Evolutionary conservation across 2,113 vertebrate genomes (phyloP).

Genomic region (Trichechus manatus): DNA sequence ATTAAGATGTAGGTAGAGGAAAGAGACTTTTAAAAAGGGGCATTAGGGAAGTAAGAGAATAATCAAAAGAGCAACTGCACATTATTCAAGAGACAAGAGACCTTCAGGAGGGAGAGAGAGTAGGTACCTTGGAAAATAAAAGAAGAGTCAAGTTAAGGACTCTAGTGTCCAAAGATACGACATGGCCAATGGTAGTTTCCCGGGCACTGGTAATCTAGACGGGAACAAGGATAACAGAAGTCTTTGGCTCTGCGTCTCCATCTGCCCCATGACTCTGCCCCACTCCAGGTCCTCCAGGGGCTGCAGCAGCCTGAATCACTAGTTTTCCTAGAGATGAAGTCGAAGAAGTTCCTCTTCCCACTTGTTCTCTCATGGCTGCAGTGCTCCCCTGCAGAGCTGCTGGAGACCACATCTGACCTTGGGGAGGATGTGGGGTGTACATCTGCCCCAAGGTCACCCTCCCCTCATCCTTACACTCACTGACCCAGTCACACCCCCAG

Average conservation of each 20-base stretch:
- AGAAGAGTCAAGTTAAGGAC: neutral
- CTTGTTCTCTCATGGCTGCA: neutral
- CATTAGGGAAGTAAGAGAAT: neutral
- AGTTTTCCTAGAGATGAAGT: neutral
- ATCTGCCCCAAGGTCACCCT: neutral
- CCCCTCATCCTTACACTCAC: neutral
- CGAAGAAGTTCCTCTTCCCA: neutral
- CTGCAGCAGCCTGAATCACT: neutral
- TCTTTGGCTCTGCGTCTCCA: neutral
- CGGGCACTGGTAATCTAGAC: too few species aligned
- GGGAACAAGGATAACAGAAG: neutral
- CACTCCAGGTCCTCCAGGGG: too few species aligned
- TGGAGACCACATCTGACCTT: neutral
- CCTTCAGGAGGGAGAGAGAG: neutral
- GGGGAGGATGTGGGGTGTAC: neutral
- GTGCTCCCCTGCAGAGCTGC: neutral
- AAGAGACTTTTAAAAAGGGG: neutral
- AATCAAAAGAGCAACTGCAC: neutral
- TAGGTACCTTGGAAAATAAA: neutral
- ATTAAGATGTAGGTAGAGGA: neutral
- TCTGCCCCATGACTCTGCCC: rapidly evolving
- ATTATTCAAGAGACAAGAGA: neutral
- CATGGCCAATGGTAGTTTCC: rapidly evolving
- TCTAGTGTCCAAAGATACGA: neutral
- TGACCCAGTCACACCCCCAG: neutral